Percentiles rank a stretch among this genome's conserved stretches.
Evolutionary conservation across 1,140 invertebrate genomes (phyloP).

Genomic region (Temnothorax longispinosus): DNA sequence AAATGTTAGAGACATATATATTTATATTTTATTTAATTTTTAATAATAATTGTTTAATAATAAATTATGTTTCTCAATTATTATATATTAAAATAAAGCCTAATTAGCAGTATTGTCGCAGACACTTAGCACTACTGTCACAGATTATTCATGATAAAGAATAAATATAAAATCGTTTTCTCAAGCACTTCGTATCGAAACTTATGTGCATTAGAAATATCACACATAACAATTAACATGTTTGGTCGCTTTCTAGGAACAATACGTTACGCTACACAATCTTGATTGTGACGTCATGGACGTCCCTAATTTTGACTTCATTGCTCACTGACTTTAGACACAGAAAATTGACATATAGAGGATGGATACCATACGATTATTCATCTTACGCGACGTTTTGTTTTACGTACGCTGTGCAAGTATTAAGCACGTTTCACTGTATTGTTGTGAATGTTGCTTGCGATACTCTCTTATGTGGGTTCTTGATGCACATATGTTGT

Average conservation of each 20-base stretch:
- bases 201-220: too few relatives aligned
- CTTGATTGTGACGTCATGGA: background rate
- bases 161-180: too few relatives aligned
- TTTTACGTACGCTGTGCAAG: slow-evolving; percentile 48
- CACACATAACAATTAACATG: background rate
- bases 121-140: too few relatives aligned
- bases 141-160: too few relatives aligned
- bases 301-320: background rate
- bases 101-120: too few relatives aligned
- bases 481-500: slow-evolving; percentile 62
- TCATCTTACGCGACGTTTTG: background rate
- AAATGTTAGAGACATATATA: too few relatives aligned
- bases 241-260: slow-evolving; percentile 17
- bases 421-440: background rate
- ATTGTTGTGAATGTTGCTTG: slow-evolving; percentile 39
- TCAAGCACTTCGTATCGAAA: too few relatives aligned
- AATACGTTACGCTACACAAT: background rate
- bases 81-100: too few relatives aligned
- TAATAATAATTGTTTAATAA: too few relatives aligned
- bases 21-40: too few relatives aligned
- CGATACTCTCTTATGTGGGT: slow-evolving; percentile 55
- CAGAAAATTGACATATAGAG: slow-evolving; percentile 15
- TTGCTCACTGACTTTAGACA: slow-evolving; percentile 21
- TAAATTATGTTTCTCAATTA: too few relatives aligned
- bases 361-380: slow-evolving; percentile 64